Conservation (phyloP, 2,797 vertebrate genomes). For the Microctenopoma stevenorrisi region DNA sequence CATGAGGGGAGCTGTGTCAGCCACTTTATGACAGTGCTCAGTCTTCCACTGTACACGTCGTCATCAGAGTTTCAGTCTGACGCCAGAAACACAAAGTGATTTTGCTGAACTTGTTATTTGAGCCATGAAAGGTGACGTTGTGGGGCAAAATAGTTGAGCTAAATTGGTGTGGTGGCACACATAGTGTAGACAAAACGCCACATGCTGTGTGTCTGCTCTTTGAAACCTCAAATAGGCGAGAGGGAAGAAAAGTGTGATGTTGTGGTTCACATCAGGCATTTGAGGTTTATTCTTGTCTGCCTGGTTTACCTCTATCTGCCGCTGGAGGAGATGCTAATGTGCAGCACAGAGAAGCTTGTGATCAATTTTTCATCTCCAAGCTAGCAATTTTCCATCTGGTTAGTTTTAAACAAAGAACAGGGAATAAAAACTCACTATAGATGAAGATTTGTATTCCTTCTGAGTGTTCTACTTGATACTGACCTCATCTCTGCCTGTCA, state of each 20-base stretch:
- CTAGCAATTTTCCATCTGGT: conserved; percentile 10
- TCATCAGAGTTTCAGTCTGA: conserved; percentile 12
- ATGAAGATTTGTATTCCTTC: conserved; percentile 47
- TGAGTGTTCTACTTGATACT: conserved; percentile 50
- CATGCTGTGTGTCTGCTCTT: conserved; percentile 40
- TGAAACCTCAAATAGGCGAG: conserved; percentile 53
- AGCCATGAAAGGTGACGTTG: conserved; percentile 23
- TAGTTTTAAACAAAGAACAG: conserved; percentile 27
- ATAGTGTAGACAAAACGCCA: conserved; percentile 30
- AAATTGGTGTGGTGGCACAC: conserved; percentile 41
- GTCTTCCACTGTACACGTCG: conserved; percentile 12
- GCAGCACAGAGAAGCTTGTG: conserved; percentile 33
- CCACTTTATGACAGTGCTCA: not conserved
- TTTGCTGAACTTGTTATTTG: conserved; percentile 22
- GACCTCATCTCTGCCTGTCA: conserved; percentile 44
- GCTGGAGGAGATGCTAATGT: conserved; percentile 34
- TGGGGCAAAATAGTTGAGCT: conserved; percentile 26
- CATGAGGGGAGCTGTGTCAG: conserved; percentile 16
- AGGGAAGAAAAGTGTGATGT: conserved; percentile 39
- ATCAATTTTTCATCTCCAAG: conserved; percentile 64
- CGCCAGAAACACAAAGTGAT: conserved; percentile 19
- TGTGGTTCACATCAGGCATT: conserved; percentile 53
- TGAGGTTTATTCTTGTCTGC: conserved; percentile 39
- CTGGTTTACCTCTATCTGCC: conserved; percentile 46
- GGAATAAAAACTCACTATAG: conserved; percentile 39